Base-by-base conservation (phyloP, 2,113 vertebrate species). In the Protomyctophum bolini region DNA sequence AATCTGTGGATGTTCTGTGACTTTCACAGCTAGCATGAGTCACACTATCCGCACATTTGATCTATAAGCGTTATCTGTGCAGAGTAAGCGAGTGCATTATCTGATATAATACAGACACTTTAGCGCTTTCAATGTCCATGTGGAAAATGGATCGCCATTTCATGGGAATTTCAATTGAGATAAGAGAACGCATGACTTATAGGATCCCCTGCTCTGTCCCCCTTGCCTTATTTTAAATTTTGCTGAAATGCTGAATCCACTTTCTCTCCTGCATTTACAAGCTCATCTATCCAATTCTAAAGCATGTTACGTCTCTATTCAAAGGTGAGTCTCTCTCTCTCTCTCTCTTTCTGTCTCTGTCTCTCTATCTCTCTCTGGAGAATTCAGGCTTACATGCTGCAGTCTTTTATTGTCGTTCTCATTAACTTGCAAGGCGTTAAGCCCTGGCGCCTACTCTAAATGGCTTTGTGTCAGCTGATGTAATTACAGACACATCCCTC, bases 401-500 rank as follows among this genome's bases (percentile, higher is more conserved):
- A n/a, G 6, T 70, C 33, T 61, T 12, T 21, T 12, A 58, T 58
- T 48, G 55, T 58, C 41, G 6, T 45, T 72, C 15, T 56, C 45
- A 12, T 57, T 41, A 69, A 55, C 2, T 55, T 1, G 6, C 10
- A 10, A 6, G 15, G 9, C 21, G 57, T 58, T 15, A 5, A 58
- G 21, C 2, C 2, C 33, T 0, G 2, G 49, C 49, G 56, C 56
- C 56, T 6, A 58, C 2, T 49, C 66, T 70, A 65, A 82, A 84
- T 54, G 54, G 63, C 73, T 75, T 65, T 52, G 46, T 71, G 73
- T 67, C 70, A 48, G 56, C 78, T 68, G 4, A 55, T 68, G 63
- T 66, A 76, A 80, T 80, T 73, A 76, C 74, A 6, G 62, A 3
- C 33, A 41, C 50, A 29, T 69, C 71, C 56, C 63, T 67, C 58